Conservation (phyloP, 2,113 vertebrate genomes). For the Hiodon alosoides region DNA sequence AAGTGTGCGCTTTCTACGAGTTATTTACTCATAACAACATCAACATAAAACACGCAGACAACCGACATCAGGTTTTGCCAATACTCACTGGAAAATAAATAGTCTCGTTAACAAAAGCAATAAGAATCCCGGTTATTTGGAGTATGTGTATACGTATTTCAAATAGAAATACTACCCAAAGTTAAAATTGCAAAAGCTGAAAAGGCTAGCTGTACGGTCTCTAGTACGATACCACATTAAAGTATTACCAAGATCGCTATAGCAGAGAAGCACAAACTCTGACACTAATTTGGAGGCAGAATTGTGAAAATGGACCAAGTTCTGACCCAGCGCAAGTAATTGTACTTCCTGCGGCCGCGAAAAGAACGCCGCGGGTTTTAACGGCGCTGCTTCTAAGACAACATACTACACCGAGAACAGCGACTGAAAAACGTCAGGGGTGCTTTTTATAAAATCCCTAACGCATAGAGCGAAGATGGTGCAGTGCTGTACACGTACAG, state of each 20-base stretch:
- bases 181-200: background rate
- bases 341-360: constrained; percentile 1
- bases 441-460: constrained; percentile 16
- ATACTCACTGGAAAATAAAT: too few relatives aligned
- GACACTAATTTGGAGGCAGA: constrained; percentile 13
- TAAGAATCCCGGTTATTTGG: too few relatives aligned
- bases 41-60: background rate
- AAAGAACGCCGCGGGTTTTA: constrained; percentile 15
- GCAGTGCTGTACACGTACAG: constrained; percentile 33
- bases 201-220: background rate
- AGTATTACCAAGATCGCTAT: background rate
- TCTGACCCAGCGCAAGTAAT: constrained; percentile 11
- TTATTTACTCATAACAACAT: background rate
- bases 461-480: constrained; percentile 34
- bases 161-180: background rate
- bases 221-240: background rate
- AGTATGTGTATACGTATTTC: too few relatives aligned
- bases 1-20: constrained; percentile 15
- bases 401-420: background rate
- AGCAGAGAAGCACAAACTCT: background rate
- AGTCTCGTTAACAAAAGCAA: too few relatives aligned
- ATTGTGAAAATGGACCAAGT: constrained; percentile 31
- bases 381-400: background rate
- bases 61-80: background rate
- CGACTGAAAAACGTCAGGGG: constrained; percentile 7